Base-by-base conservation (phyloP, 1,140 invertebrate species). In the Protaetia brevitarsis region DNA sequence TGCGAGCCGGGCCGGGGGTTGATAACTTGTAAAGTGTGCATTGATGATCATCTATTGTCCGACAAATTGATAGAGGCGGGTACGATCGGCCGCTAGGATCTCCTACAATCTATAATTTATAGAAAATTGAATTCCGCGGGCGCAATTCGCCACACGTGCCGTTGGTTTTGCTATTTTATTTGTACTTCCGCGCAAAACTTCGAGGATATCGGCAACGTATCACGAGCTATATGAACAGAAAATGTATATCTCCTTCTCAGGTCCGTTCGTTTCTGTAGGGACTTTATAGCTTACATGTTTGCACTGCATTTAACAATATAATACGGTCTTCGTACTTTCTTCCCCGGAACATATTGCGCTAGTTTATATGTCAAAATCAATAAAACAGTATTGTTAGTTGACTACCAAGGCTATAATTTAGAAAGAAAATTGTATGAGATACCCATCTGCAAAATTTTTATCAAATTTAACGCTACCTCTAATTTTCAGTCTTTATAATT, bases 131-230 rank as follows among this genome's bases (percentile, higher is more conserved):
- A 60, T 60, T 60, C 58, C 30, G 27, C 8, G 27, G 26, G n/a
- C 41, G 72, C 75, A 2, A 23, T 51, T 19, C 41, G 19, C 11
- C 41, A 23, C 41, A 51, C 41, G 41, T 51, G 41, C 41, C 26
- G 3, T 7, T 11, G 41, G 16, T 23, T 21, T 51, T n/a, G 41
- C 26, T 51, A 19, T 21, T 51, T 51, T 51, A 51, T 51, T 51
- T 51, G n/a, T 51, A 51, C 19, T 51, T 23, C 41, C 5, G 11
- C 10, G 41, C 41, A 23, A 19, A 51, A 51, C 41, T 19, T 51
- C 19, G 41, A 23, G 31, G 41, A 51, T 10, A 16, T 23, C 41
- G 6, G 26, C 41, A 21, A 19, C 41, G 41, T 51, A 51, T 51
- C 26, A 51, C 26, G 41, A 51, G 16, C 13, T 23, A 51, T 51